Evolutionary conservation across 2,113 vertebrate species (phyloP).

Genomic region (Mungos mungo): DNA sequence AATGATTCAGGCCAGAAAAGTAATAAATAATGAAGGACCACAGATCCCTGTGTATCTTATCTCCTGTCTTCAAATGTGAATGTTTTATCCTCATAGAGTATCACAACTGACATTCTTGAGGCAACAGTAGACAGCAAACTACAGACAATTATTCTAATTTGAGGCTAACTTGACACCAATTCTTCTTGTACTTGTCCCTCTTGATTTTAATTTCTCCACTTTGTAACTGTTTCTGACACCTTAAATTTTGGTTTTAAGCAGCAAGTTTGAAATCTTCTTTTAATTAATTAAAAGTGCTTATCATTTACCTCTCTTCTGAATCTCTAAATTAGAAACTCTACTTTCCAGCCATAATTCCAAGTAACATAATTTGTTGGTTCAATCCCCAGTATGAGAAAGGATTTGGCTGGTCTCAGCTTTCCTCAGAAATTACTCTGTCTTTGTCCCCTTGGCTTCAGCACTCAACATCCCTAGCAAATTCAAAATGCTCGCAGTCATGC

Average conservation of each 20-base stretch:
- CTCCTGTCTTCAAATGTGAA: not conserved
- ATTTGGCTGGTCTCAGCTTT: not conserved
- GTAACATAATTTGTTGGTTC: not conserved
- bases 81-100: not conserved
- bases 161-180: not conserved
- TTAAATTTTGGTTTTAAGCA: not conserved
- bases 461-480: not conserved
- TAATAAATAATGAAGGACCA: not conserved
- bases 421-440: not conserved
- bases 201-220: not conserved
- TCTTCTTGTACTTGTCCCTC: not conserved
- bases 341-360: not conserved
- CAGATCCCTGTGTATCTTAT: not conserved
- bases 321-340: not conserved
- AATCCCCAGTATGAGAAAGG: not conserved
- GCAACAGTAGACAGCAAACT: not conserved
- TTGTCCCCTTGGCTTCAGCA: not conserved
- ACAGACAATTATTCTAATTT: not conserved
- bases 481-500: not conserved
- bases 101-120: not conserved
- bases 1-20: not conserved
- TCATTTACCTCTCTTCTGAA: not conserved
- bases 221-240: not conserved
- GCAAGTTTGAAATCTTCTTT: not conserved
- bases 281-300: not conserved